phyloP scores from a whole-genome alignment of 2,797 vertebrate species.

The Margarornis squamiger region DNA sequence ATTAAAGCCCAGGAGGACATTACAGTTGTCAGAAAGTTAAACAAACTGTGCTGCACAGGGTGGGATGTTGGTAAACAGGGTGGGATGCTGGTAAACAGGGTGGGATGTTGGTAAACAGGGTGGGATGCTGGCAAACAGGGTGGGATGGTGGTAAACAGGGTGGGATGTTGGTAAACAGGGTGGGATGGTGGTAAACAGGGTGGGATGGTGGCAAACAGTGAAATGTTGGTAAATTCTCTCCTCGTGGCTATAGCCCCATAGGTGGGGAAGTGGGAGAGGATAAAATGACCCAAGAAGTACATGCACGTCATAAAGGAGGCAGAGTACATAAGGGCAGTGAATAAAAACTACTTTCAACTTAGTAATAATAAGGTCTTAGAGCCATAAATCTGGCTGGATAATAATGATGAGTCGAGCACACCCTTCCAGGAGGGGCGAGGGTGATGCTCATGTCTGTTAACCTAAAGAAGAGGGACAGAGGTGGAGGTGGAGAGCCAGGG shows the following conservation, averaged over 20 bases:
- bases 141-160: not conserved
- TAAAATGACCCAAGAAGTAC: not conserved
- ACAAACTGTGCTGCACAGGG: not conserved
- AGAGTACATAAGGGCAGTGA: not conserved
- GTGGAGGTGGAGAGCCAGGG: not conserved
- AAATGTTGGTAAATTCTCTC: not conserved
- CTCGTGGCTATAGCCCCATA: not conserved
- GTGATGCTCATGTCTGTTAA: not conserved
- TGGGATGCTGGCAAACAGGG: not conserved
- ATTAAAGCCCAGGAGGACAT: not conserved
- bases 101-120: not conserved
- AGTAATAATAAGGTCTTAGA: not conserved
- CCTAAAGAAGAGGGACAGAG: not conserved
- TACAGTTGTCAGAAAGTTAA: not conserved
- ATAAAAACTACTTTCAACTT: not conserved
- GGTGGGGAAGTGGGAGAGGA: not conserved
- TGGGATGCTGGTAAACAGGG: not conserved
- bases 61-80: not conserved
- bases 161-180: too few species aligned
- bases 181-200: not conserved
- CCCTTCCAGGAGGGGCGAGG: not conserved
- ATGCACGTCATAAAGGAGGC: not conserved
- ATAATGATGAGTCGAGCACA: rapidly evolving
- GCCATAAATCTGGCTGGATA: not conserved
- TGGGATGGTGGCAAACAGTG: not conserved